phyloP scores from a whole-genome alignment of 2,797 vertebrate species.

The Gymnothorax reevesii region DNA sequence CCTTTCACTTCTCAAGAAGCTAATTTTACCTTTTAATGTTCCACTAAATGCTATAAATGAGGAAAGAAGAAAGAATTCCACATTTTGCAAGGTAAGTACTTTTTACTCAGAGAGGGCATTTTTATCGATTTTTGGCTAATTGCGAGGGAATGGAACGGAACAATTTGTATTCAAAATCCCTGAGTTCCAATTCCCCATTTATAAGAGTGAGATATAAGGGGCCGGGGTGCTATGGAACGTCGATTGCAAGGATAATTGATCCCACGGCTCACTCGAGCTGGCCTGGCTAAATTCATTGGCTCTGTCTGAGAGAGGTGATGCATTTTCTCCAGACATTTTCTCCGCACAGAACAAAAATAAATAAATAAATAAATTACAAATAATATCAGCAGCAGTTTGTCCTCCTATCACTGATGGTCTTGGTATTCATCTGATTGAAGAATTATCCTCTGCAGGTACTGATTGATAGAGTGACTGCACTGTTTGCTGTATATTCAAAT shows the following conservation, averaged over 20 bases:
- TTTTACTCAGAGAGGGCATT: conserved; percentile 2
- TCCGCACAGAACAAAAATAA: neutral
- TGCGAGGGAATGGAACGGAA: conserved; percentile 30
- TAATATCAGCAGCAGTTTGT: neutral
- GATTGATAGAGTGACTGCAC: conserved; percentile 50
- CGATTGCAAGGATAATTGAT: conserved; percentile 27
- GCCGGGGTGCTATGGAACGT: neutral
- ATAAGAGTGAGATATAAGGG: conserved; percentile 6
- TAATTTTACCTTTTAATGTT: conserved; percentile 7
- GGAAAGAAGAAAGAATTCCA: neutral
- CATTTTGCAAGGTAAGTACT: conserved; percentile 11
- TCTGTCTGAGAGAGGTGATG: conserved; percentile 24
- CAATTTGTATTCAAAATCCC: conserved; percentile 27
- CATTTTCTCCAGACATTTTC: conserved; percentile 11
- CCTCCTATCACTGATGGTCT: neutral
- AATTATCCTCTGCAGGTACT: conserved; percentile 59
- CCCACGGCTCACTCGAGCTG: conserved; percentile 20
- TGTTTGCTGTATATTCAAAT: conserved; percentile 55
- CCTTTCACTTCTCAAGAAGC: neutral
- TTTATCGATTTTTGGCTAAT: conserved; percentile 20
- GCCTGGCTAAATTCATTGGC: conserved; percentile 18
- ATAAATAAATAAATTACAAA: too few species aligned
- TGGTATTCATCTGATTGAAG: conserved; percentile 55
- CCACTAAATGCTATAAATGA: neutral
- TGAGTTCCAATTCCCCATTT: conserved; percentile 19